Conservation (phyloP, 2,113 vertebrate genomes). For the Taurulus bubalis region DNA sequence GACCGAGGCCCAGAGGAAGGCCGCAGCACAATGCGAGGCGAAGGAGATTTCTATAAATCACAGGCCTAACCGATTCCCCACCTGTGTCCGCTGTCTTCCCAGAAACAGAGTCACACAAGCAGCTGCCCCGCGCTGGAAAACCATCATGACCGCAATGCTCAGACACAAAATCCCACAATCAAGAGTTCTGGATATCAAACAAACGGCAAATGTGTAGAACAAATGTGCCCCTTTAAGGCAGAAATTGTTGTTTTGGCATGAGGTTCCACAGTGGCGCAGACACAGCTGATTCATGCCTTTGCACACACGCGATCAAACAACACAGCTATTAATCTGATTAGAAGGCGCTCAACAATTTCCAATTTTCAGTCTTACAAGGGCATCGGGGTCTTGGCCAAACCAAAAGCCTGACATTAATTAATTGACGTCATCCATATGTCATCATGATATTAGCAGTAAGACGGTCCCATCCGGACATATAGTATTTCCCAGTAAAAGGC, state of each 20-base stretch:
- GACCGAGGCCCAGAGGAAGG: constrained; percentile 73
- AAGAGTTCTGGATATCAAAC: constrained; percentile 37
- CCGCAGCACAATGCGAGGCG: constrained; percentile 71
- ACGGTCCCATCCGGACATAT: constrained; percentile 43
- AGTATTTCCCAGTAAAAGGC: constrained; percentile 55
- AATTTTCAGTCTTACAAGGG: constrained; percentile 54
- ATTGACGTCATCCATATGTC: constrained; percentile 53
- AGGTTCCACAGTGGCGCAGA: constrained; percentile 33
- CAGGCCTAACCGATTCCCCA: constrained; percentile 77
- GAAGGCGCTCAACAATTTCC: constrained; percentile 48
- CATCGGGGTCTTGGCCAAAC: constrained; percentile 34
- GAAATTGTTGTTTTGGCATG: constrained; percentile 45
- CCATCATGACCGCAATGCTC: constrained; percentile 7
- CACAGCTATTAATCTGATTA: constrained; percentile 53
- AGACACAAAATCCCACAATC: constrained; percentile 49
- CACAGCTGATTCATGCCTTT: constrained; percentile 56
- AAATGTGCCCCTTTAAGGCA: constrained; percentile 42
- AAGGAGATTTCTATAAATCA: constrained; percentile 75
- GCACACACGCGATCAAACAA: constrained; percentile 48
- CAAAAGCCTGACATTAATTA: constrained; percentile 48
- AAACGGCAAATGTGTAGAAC: constrained; percentile 21
- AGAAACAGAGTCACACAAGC: constrained; percentile 68
- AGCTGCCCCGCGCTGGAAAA: constrained; percentile 63
- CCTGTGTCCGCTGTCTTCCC: constrained; percentile 78
- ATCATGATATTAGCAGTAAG: constrained; percentile 54